phyloP scores from a whole-genome alignment of 2,113 vertebrate genomes.

The Salminus brasiliensis region DNA sequence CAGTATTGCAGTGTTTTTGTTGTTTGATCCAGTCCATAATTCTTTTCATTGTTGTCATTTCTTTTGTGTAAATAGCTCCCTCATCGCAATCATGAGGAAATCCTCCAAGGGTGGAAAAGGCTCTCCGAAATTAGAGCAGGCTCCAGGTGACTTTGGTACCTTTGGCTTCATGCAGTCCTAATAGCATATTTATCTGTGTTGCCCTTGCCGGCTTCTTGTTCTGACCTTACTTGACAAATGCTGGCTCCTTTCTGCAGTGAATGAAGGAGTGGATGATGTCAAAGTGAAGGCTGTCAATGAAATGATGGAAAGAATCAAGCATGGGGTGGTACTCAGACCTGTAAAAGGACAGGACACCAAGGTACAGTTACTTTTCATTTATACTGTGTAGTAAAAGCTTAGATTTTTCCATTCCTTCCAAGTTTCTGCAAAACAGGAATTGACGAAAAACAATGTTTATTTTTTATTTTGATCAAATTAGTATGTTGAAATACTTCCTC shows the following conservation, averaged over 20 bases:
- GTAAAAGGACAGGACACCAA: slow-evolving; percentile 78
- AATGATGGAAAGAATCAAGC: slow-evolving; percentile 85
- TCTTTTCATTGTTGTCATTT: neutral
- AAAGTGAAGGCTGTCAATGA: slow-evolving; percentile 82
- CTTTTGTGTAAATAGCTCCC: slow-evolving; percentile 66
- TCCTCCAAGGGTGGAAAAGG: slow-evolving; percentile 78
- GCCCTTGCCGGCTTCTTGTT: neutral
- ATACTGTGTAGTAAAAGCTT: neutral
- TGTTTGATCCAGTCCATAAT: neutral
- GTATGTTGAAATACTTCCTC: no score
- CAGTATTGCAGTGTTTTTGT: neutral
- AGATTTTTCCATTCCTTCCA: no score
- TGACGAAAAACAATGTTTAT: no score
- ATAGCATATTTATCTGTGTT: neutral
- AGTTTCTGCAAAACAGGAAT: no score
- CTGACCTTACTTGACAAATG: neutral
- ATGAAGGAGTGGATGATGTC: slow-evolving; percentile 72
- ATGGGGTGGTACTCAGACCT: slow-evolving; percentile 79
- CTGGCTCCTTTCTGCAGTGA: slow-evolving; percentile 47
- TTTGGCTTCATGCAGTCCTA: neutral
- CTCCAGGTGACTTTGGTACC: slow-evolving; percentile 64
- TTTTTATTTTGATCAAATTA: no score
- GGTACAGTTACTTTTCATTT: slow-evolving; percentile 53
- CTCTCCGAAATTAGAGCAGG: slow-evolving; percentile 68
- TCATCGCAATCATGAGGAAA: slow-evolving; percentile 82